Evolutionary conservation across 2,113 vertebrate species (phyloP), one percentile per base, ranked within the genome.

Genomic region (Nesospiza acunhae): DNA sequence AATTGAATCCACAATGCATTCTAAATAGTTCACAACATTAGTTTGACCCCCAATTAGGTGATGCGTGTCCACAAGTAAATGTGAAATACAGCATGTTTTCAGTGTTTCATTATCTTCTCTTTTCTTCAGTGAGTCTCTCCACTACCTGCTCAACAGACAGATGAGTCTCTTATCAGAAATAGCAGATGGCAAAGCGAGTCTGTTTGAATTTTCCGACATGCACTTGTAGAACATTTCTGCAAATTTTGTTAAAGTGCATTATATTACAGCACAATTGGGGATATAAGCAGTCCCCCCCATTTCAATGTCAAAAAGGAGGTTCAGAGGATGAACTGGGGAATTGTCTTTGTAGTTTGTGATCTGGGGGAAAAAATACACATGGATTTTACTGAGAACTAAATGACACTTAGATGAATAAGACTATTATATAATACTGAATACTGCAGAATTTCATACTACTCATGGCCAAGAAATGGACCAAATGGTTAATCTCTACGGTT

Each of bases 101-200:
- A 92, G 68, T 80, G 85, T 94, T 90, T 89, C 91, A 94, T 98
- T 98, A 93, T 97, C 92, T 85, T 94, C 86, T 90, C 59, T 78
- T 81, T 85, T 84, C 83, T 92, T 88, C 50, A 96, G 84, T 47
- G 84, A 95, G 84, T 72, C 68, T 95, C 93, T 91, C 62, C 42
- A 49, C 93, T 96, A 96, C 96, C 93, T 98, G 95, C 94, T 97
- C 89, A 85, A 96, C 91, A 97, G 98, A 96, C 92, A 95, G 96
- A 98, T 89, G 97, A 98, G 96, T 95, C 97, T 97, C 97, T 98
- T 98, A 98, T 98, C 98, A 97, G 95, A 96, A 97, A 88, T n/a
- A 98, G 84, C 98, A 98, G 98, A 98, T 98, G 97, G 98, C 95
- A 96, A 83, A 53, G 11, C n/a, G 62, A 95, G 97, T 88, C 96